A percentile compares a stretch with the other conserved stretches of the same genome.
These are phyloP conservation scores for Tetanocera ferruginea DNA, from an alignment of 2,888 invertebrate species.

Conservation along the genomic window DNA sequence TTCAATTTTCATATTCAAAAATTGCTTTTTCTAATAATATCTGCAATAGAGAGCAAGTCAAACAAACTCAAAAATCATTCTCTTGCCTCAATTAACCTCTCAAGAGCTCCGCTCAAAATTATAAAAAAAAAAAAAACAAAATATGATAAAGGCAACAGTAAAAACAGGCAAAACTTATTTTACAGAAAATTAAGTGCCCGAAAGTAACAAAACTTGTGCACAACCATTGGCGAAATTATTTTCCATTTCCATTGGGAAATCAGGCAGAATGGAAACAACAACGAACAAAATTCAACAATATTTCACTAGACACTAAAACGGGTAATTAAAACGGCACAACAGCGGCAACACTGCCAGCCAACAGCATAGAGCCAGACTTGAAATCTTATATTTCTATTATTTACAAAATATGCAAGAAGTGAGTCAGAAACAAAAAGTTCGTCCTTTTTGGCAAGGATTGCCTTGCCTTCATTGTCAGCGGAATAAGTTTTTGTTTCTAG, in stretches of 20 bases:
- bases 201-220: neutral
- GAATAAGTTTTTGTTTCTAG: slow-evolving; percentile 14
- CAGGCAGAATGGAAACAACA: neutral
- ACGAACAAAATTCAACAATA: neutral
- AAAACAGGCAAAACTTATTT: neutral
- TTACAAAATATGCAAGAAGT: slow-evolving; percentile 18
- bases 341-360: slow-evolving; percentile 2
- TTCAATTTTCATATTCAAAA: too few species aligned
- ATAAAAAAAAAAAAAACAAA: neutral
- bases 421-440: slow-evolving; percentile 2
- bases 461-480: slow-evolving; percentile 4
- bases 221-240: slow-evolving; percentile 13
- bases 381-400: neutral
- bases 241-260: slow-evolving; percentile 16
- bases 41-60: neutral
- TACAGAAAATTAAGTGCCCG: neutral
- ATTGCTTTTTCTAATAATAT: too few species aligned
- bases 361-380: neutral
- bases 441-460: neutral
- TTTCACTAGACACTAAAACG: neutral
- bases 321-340: slow-evolving; percentile 27
- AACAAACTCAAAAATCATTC: neutral
- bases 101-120: neutral
- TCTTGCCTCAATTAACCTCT: neutral
- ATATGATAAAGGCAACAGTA: neutral